phyloP scores from a whole-genome alignment of 2,113 vertebrate genomes.

The Psittacara wagleri region DNA sequence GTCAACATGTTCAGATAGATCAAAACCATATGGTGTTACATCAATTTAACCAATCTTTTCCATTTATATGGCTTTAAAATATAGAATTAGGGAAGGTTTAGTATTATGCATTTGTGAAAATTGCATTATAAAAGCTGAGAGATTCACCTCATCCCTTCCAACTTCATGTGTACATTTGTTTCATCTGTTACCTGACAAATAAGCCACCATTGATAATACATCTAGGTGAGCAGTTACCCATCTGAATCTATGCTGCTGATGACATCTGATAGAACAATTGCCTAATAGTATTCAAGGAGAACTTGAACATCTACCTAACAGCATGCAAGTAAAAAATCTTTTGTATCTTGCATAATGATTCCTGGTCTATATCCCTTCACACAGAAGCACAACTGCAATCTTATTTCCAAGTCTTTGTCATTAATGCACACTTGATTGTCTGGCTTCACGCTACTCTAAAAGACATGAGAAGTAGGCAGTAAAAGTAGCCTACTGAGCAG shows the following conservation, averaged over 20 bases:
- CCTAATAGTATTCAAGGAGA: background rate
- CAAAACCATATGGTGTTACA: background rate
- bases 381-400: background rate
- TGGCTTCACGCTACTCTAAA: background rate
- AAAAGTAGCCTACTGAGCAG: background rate
- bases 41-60: background rate
- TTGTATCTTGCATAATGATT: background rate
- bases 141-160: background rate
- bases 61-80: background rate
- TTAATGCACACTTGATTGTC: background rate
- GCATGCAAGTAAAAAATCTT: background rate
- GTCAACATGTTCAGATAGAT: background rate
- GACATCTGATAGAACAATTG: background rate
- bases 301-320: background rate
- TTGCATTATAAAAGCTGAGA: background rate
- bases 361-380: background rate
- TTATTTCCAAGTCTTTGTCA: background rate
- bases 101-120: background rate
- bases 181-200: background rate
- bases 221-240: background rate
- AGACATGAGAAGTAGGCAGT: background rate
- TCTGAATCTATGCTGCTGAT: background rate
- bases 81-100: background rate
- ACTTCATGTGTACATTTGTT: background rate
- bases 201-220: background rate